These are phyloP conservation scores for Corynorhinus townsendii DNA, from an alignment of 2,113 vertebrate genomes.

Conservation along the genomic window DNA sequence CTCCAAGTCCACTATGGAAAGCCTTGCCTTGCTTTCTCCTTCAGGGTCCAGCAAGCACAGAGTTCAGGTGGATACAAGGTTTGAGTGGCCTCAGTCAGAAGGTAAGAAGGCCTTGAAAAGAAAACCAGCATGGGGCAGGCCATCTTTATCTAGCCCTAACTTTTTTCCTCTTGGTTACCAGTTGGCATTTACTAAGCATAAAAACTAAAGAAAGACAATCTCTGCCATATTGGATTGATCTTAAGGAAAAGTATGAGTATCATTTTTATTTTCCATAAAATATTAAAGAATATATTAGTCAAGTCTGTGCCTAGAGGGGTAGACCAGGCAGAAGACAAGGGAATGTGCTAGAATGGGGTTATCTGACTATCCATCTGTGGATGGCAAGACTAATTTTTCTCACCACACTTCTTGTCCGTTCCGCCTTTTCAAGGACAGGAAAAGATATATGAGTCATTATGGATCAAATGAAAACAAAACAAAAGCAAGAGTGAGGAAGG, in stretches of 20 bases:
- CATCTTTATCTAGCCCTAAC: rapidly evolving
- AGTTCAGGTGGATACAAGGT: background rate
- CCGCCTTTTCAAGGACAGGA: background rate
- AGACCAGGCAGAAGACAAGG: background rate
- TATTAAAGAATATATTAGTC: background rate
- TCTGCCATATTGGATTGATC: background rate
- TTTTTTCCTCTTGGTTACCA: background rate
- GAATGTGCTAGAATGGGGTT: background rate
- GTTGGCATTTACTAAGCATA: background rate
- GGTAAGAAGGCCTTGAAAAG: background rate
- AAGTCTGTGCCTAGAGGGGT: background rate
- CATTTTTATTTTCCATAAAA: background rate
- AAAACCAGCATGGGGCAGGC: background rate
- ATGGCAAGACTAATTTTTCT: background rate
- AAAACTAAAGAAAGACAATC: background rate
- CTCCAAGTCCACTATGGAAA: background rate
- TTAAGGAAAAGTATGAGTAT: background rate
- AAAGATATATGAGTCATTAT: background rate
- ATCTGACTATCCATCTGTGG: background rate
- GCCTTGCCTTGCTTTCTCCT: background rate
- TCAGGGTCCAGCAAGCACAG: background rate
- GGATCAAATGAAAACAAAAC: background rate
- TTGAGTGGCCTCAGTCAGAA: background rate
- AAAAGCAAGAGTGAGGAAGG: background rate
- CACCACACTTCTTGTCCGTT: background rate